Conservation (phyloP, 2,113 vertebrate species). For the Pagrus major region DNA sequence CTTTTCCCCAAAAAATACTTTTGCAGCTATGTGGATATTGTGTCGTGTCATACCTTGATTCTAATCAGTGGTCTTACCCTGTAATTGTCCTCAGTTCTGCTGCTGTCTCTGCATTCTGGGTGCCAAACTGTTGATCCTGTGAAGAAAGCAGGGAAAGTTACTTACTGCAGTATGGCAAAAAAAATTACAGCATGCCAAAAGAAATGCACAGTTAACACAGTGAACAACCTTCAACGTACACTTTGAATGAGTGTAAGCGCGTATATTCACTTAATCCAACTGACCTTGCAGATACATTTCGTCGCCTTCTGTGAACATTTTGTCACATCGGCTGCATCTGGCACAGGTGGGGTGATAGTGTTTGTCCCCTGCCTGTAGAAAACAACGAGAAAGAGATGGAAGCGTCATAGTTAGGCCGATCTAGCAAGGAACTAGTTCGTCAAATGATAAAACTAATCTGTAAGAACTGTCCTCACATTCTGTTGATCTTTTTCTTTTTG, state of each 20-base stretch:
- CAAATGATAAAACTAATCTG: no score
- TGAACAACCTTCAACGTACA: no score
- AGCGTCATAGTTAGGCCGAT: background rate
- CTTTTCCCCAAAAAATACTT: no score
- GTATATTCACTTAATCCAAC: slow-evolving; percentile 30
- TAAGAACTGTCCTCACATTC: no score
- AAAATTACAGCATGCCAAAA: background rate
- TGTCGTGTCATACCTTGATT: background rate
- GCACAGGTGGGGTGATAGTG: slow-evolving; percentile 98
- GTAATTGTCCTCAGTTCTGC: slow-evolving; percentile 89
- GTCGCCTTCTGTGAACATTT: slow-evolving; percentile 96
- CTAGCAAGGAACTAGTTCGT: no score
- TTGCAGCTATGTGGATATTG: no score
- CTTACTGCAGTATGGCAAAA: background rate
- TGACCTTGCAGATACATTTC: slow-evolving; percentile 99
- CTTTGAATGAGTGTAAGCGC: no score
- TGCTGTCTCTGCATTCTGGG: slow-evolving; percentile 92
- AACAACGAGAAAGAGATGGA: slow-evolving; percentile 3
- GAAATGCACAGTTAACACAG: background rate
- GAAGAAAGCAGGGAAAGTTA: slow-evolving; percentile 11
- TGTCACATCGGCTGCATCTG: slow-evolving; percentile 95
- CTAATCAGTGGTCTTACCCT: slow-evolving; percentile 81
- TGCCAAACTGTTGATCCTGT: slow-evolving; percentile 97
- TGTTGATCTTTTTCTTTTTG: no score
- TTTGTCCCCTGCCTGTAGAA: slow-evolving; percentile 92